A percentile compares a stretch with the other conserved stretches of the same genome.
These are phyloP conservation scores for Arothron firmamentum DNA, from an alignment of 2,113 vertebrate genomes.

Conservation along the genomic window DNA sequence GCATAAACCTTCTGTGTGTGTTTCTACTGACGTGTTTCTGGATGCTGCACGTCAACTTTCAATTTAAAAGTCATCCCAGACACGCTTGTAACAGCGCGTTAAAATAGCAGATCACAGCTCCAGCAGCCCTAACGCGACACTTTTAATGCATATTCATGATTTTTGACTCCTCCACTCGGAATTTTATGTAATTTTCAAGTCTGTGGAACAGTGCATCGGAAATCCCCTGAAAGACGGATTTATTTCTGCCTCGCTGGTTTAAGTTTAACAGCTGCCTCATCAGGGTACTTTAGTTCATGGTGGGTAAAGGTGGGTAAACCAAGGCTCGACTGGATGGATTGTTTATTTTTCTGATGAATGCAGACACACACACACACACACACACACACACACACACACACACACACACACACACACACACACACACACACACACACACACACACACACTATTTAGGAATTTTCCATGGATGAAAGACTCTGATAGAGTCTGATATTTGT, in stretches of 20 bases:
- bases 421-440: background rate
- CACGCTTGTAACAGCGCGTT: constrained; percentile 6
- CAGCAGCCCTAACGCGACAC: constrained; percentile 7
- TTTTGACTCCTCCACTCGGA: constrained; percentile 6
- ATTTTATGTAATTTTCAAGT: constrained; percentile 7
- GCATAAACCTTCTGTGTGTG: too few relatives aligned
- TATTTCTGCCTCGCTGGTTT: constrained; percentile 1
- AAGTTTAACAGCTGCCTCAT: too few relatives aligned
- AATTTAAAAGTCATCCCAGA: background rate
- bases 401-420: background rate
- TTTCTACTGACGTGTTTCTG: too few relatives aligned
- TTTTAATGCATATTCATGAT: constrained; percentile 32
- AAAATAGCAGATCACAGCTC: constrained; percentile 16
- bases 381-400: background rate
- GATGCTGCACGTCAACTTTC: too few relatives aligned
- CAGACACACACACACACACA: background rate
- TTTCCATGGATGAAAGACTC: too few relatives aligned
- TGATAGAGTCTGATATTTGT: too few relatives aligned
- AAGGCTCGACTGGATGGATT: too few relatives aligned
- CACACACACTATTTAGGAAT: background rate
- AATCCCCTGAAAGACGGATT: background rate
- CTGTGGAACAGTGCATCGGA: background rate
- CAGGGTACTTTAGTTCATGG: too few relatives aligned
- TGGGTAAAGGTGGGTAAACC: too few relatives aligned
- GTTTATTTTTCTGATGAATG: too few relatives aligned